These are phyloP conservation scores for Prosapia bicincta DNA, from an alignment of 2,888 invertebrate genomes.

Conservation along the genomic window DNA sequence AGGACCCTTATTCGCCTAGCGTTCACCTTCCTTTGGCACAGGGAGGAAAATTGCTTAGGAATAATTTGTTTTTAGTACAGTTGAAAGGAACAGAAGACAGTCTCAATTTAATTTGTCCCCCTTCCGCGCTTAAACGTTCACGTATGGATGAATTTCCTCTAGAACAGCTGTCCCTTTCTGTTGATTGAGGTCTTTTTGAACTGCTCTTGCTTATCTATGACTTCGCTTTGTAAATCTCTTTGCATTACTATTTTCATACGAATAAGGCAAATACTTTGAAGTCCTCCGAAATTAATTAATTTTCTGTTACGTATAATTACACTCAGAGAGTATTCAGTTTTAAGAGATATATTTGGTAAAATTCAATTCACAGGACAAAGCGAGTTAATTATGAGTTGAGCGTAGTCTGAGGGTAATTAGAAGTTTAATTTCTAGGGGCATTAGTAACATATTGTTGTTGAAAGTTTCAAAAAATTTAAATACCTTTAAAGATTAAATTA, in stretches of 20 bases:
- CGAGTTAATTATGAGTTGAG: too few relatives aligned
- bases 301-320: background rate
- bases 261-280: background rate
- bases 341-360: too few relatives aligned
- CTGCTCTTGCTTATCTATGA: constrained; percentile 11
- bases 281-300: background rate
- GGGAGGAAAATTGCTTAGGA: constrained; percentile 27
- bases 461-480: too few relatives aligned
- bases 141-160: constrained; percentile 3
- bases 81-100: constrained; percentile 24
- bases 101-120: constrained; percentile 28
- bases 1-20: background rate
- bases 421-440: too few relatives aligned
- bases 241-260: background rate
- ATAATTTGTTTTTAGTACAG: constrained; percentile 26
- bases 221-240: background rate
- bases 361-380: too few relatives aligned
- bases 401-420: too few relatives aligned
- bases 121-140: background rate
- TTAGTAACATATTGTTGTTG: too few relatives aligned
- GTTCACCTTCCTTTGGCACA: background rate
- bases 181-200: constrained; percentile 25
- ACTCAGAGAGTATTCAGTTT: background rate
- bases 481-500: too few relatives aligned
- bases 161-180: background rate